Conservation (phyloP, 2,888 invertebrate species). For the Amblyteles armatorius region DNA sequence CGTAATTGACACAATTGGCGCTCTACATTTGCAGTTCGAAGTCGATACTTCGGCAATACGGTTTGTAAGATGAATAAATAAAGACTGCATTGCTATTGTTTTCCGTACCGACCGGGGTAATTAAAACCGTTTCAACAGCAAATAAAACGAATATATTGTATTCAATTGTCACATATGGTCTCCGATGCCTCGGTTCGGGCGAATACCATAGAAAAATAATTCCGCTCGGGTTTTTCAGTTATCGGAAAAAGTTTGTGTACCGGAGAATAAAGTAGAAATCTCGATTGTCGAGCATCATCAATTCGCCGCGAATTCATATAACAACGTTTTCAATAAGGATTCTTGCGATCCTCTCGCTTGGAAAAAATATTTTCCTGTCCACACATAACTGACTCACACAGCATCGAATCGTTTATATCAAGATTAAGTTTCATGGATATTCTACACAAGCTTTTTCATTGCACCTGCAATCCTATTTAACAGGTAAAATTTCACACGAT, state of each 20-base stretch:
- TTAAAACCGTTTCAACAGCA: neutral
- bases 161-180: neutral
- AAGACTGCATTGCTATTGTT: neutral
- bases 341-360: neutral
- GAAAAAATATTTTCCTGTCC: neutral
- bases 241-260: neutral
- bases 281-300: neutral
- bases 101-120: neutral
- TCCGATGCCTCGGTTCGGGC: neutral
- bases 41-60: neutral
- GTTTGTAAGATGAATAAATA: neutral
- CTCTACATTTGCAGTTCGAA: neutral
- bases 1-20: neutral
- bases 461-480: neutral
- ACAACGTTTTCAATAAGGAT: neutral
- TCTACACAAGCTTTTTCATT: neutral
- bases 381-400: neutral
- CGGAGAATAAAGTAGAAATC: neutral
- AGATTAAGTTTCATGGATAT: neutral
- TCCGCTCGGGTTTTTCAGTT: neutral
- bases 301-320: neutral
- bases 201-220: neutral
- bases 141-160: neutral
- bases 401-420: constrained; percentile 6
- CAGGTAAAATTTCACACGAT: neutral